phyloP scores from a whole-genome alignment of 2,797 vertebrate species.

The Eleutherodactylus coqui region DNA sequence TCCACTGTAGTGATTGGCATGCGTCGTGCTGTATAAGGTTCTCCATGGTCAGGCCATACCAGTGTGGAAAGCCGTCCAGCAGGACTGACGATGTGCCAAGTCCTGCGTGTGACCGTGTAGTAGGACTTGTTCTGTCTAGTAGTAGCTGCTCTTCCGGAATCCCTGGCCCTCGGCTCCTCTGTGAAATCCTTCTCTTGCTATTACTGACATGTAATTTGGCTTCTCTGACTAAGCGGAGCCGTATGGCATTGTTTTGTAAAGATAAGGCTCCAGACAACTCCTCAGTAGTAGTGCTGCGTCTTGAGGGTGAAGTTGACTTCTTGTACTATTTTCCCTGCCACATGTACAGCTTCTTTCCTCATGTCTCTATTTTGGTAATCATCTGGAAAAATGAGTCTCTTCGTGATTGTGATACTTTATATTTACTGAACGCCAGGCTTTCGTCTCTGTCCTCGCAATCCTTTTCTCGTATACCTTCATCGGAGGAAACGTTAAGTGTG shows the following conservation, averaged over 20 bases:
- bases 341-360: conserved; percentile 1
- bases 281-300: not conserved
- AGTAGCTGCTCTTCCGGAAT: not conserved
- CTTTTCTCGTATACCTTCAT: not conserved
- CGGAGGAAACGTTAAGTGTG: not conserved
- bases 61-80: not conserved
- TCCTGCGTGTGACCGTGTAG: not conserved
- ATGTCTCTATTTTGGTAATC: not conserved
- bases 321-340: not conserved
- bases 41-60: not conserved
- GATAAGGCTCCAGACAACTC: not conserved
- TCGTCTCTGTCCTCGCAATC: not conserved
- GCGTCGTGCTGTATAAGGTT: not conserved
- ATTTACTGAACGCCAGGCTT: not conserved
- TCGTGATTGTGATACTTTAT: not conserved
- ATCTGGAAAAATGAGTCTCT: not conserved
- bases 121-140: not conserved
- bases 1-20: no score
- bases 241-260: not conserved
- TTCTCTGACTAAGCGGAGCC: not conserved
- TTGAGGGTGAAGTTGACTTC: not conserved
- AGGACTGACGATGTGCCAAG: not conserved
- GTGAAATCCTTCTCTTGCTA: not conserved
- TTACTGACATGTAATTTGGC: not conserved
- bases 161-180: not conserved